A percentile compares a stretch with the other conserved stretches of the same genome.
phyloP scores from a whole-genome alignment of 2,888 invertebrate genomes.

The Nomada hirtipes region DNA sequence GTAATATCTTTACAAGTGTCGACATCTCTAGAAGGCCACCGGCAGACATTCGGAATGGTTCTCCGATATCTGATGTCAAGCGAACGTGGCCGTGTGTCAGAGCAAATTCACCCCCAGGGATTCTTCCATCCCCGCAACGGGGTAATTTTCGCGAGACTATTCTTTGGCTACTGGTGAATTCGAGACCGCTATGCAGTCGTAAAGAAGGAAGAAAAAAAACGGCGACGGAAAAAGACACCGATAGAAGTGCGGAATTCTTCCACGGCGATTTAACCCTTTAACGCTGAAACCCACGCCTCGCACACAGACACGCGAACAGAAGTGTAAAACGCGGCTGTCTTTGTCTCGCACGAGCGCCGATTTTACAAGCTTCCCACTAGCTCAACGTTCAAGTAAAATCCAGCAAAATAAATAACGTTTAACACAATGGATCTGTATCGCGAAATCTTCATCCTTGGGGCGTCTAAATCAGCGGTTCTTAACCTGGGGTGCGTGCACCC shows the following conservation, averaged over 20 bases:
- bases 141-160: slow-evolving; percentile 59
- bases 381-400: too few species aligned
- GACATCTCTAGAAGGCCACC: slow-evolving; percentile 49
- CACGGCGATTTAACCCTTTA: slow-evolving; percentile 3
- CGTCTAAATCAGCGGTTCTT: not conserved
- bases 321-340: too few species aligned
- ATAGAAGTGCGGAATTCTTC: slow-evolving; percentile 1
- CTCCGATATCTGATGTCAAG: slow-evolving; percentile 45
- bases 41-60: slow-evolving; percentile 37
- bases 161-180: slow-evolving; percentile 36
- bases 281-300: too few species aligned
- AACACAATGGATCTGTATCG: not conserved
- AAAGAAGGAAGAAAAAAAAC: slow-evolving; percentile 8
- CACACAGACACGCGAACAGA: too few species aligned
- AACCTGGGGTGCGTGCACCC: too few species aligned
- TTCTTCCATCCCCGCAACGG: slow-evolving; percentile 21
- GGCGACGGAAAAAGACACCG: slow-evolving; percentile 1
- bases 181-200: slow-evolving; percentile 38
- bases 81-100: slow-evolving; percentile 16
- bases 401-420: too few species aligned
- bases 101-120: slow-evolving; percentile 48
- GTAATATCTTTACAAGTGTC: slow-evolving; percentile 46
- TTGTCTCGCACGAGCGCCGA: too few species aligned
- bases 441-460: too few species aligned
- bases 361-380: too few species aligned